Conservation (phyloP, 2,113 vertebrate genomes). For the Pachycephala philippinensis region DNA sequence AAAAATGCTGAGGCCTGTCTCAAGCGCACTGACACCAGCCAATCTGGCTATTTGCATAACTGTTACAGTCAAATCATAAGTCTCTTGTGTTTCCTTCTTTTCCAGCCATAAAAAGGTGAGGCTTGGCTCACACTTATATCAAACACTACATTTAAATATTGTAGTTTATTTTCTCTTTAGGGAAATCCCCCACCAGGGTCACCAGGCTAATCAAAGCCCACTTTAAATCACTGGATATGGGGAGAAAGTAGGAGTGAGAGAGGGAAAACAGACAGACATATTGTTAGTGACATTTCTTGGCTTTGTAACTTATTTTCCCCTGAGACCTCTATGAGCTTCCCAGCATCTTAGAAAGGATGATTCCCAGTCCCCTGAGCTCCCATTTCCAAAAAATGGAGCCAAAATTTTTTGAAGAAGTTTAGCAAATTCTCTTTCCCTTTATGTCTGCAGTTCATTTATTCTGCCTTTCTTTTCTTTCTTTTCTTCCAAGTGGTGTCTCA, state of each 20-base stretch:
- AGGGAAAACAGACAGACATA: neutral
- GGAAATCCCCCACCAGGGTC: neutral
- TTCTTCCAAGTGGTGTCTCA: neutral
- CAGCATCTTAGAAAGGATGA: neutral
- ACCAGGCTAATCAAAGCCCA: neutral
- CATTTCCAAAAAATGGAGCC: neutral
- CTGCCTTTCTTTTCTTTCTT: neutral
- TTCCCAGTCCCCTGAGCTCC: neutral
- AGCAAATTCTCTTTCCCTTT: neutral
- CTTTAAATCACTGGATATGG: neutral
- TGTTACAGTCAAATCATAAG: neutral
- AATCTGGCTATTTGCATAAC: neutral
- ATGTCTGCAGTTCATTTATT: neutral
- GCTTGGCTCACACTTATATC: neutral
- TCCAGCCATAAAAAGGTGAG: neutral
- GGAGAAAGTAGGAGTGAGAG: neutral
- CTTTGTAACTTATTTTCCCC: neutral
- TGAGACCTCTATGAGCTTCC: neutral
- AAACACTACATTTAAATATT: neutral
- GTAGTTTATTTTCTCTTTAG: neutral
- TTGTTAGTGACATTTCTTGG: neutral
- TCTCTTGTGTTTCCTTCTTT: conserved; percentile 1
- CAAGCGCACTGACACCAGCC: neutral
- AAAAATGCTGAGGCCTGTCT: neutral
- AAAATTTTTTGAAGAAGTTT: neutral